Evolutionary conservation across 2,797 vertebrate species (phyloP).

Genomic region (Perdix hodgsoniae): DNA sequence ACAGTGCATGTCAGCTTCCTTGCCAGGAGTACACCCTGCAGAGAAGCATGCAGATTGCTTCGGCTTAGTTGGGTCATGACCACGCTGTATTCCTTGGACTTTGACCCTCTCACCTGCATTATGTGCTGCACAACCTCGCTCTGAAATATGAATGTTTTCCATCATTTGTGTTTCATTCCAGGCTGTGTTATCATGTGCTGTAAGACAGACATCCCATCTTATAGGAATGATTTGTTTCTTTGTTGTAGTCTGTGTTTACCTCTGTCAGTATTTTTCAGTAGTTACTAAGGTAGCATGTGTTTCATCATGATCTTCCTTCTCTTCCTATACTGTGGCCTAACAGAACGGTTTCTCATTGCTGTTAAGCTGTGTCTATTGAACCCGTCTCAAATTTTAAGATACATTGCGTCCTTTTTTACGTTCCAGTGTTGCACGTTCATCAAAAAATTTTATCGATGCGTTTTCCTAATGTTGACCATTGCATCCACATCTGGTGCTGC

Average conservation of each 20-base stretch:
- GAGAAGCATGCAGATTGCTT: neutral
- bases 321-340: neutral
- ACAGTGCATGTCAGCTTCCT: neutral
- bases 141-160: neutral
- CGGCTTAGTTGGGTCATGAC: neutral
- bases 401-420: neutral
- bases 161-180: neutral
- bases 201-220: neutral
- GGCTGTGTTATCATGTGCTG: neutral
- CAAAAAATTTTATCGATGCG: neutral
- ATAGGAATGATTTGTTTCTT: neutral
- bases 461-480: neutral
- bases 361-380: neutral
- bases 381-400: too few relatives aligned
- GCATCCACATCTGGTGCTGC: neutral
- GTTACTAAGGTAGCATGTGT: neutral
- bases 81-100: neutral
- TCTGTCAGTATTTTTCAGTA: neutral
- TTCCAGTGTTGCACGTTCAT: neutral
- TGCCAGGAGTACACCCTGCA: neutral
- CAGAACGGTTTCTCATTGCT: neutral
- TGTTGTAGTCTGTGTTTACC: neutral
- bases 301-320: neutral
- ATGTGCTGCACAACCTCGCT: neutral
- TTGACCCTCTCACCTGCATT: neutral